Evolutionary conservation across 2,888 invertebrate genomes (phyloP).

Genomic region (Cephus spinipes): DNA sequence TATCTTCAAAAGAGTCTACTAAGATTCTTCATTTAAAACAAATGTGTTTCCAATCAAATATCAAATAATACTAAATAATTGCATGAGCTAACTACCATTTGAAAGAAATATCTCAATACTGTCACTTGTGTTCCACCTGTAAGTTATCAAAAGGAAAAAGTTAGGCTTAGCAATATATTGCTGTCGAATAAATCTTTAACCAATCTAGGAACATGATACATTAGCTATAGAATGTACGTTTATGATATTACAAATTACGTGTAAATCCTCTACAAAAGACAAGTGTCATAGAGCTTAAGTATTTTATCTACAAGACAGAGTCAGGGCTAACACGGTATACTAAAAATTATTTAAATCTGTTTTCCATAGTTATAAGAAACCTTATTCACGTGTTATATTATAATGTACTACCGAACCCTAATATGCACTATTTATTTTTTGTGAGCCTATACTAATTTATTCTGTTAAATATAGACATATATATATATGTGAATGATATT

Average conservation of each 20-base stretch:
- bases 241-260: not conserved
- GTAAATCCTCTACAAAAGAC: not conserved
- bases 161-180: not conserved
- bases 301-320: not conserved
- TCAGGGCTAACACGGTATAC: not conserved
- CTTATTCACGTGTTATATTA: conserved; percentile 20
- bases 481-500: not conserved
- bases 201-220: not conserved
- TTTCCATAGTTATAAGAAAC: conserved; percentile 20
- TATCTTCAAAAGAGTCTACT: not conserved
- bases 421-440: conserved; percentile 27
- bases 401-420: conserved; percentile 14
- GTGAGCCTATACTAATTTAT: conserved; percentile 27
- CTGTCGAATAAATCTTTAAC: not conserved
- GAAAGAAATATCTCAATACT: not conserved
- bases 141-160: not conserved
- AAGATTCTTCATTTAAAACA: not conserved
- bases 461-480: conserved; percentile 25
- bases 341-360: conserved; percentile 24
- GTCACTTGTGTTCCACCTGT: not conserved
- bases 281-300: not conserved
- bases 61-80: not conserved
- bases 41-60: not conserved
- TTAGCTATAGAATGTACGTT: not conserved
- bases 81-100: not conserved